A percentile compares a stretch with the other conserved stretches of the same genome.
Conservation (phyloP, 2,797 vertebrate genomes). For the Fundulus diaphanus region DNA sequence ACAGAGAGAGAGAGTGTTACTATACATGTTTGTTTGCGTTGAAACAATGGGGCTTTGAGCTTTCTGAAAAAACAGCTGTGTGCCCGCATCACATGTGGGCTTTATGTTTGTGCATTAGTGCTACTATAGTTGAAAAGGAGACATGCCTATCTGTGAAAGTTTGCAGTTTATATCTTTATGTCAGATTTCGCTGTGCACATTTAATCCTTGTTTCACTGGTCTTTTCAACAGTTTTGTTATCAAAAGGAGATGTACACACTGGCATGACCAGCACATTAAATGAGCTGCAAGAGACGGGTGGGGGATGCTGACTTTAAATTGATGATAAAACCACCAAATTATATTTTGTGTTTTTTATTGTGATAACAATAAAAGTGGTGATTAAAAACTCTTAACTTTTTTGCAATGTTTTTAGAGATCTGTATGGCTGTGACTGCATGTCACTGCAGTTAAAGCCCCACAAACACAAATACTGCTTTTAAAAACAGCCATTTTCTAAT, state of each 20-base stretch:
- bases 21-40: constrained; percentile 19
- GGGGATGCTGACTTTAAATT: not conserved
- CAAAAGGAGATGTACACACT: not conserved
- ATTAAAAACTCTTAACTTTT: too few relatives aligned
- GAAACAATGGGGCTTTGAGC: constrained; percentile 53
- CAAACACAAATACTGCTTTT: too few relatives aligned
- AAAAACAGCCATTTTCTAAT: too few relatives aligned
- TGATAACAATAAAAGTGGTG: too few relatives aligned
- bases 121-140: not conserved
- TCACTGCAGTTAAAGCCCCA: too few relatives aligned
- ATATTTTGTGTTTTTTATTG: too few relatives aligned
- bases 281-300: not conserved
- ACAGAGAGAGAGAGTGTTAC: not conserved
- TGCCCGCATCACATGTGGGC: constrained; percentile 11
- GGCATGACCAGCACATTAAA: not conserved
- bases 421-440: too few relatives aligned
- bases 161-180: not conserved
- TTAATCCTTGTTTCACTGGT: not conserved
- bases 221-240: not conserved
- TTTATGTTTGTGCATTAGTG: not conserved
- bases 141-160: not conserved
- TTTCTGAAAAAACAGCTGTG: constrained; percentile 33
- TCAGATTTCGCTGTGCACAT: not conserved
- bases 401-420: too few relatives aligned
- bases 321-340: too few relatives aligned